These are phyloP conservation scores for Aurelia aurita DNA, from an alignment of 30 jellyfish, hydroid and myxozoan genomes.

Conservation along the genomic window DNA sequence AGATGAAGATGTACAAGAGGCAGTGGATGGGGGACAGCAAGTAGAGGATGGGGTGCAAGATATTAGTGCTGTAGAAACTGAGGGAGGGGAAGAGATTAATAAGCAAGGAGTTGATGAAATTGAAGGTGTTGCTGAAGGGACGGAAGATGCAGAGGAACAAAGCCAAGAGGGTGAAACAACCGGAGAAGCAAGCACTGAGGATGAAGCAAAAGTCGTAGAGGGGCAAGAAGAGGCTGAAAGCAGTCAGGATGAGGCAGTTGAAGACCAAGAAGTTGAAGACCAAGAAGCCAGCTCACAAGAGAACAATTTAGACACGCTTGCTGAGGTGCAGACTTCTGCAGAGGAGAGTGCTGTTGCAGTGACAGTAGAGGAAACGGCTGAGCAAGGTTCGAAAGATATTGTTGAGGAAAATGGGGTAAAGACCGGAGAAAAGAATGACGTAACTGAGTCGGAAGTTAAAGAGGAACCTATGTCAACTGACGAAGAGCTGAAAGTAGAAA, in stretches of 20 bases:
- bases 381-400: neutral
- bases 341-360: neutral
- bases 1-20: too few species aligned
- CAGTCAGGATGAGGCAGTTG: slow-evolving; percentile 23
- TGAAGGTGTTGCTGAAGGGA: slow-evolving; percentile 10
- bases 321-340: slow-evolving; percentile 6
- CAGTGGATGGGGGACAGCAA: too few species aligned
- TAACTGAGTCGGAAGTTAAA: neutral
- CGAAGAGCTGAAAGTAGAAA: neutral
- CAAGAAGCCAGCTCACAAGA: slow-evolving; percentile 25
- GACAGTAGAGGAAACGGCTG: neutral
- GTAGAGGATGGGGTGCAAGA: too few species aligned
- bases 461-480: neutral
- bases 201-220: slow-evolving; percentile 19
- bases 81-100: too few species aligned
- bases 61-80: too few species aligned
- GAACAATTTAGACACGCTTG: neutral
- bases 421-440: neutral
- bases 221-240: slow-evolving; percentile 22
- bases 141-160: slow-evolving; percentile 16
- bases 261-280: slow-evolving; percentile 23
- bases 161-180: slow-evolving; percentile 20
- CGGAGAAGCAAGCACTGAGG: slow-evolving; percentile 20
- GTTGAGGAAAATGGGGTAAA: neutral
- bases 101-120: neutral